A percentile compares a stretch with the other conserved stretches of the same genome.
phyloP scores from a whole-genome alignment of 2,888 invertebrate species.

The Micropterix aruncella region DNA sequence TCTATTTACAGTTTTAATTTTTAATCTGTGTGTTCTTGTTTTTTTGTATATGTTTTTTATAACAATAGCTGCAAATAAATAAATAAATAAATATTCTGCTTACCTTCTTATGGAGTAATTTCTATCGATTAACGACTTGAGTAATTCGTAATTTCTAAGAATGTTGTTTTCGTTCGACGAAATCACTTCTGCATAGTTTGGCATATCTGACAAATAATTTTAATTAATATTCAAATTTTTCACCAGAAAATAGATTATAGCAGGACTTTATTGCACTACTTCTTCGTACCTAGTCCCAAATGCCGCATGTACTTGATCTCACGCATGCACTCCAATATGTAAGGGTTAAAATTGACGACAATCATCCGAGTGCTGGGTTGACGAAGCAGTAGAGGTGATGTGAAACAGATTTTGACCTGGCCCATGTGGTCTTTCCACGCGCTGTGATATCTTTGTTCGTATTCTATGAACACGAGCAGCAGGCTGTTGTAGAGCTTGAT shows the following conservation, averaged over 20 bases:
- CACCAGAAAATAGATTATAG: too few relatives aligned
- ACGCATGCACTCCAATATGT: slow-evolving; percentile 55
- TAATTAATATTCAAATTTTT: neutral
- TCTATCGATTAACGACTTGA: slow-evolving; percentile 45
- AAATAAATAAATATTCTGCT: slow-evolving; percentile 5
- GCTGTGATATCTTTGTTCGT: slow-evolving; percentile 68
- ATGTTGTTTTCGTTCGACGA: slow-evolving; percentile 60
- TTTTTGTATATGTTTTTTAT: too few relatives aligned
- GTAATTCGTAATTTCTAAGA: slow-evolving; percentile 41
- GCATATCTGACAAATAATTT: slow-evolving; percentile 37
- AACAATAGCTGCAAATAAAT: too few relatives aligned
- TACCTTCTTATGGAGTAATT: slow-evolving; percentile 43
- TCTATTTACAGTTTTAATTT: too few relatives aligned
- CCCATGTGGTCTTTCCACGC: slow-evolving; percentile 68
- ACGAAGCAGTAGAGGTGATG: slow-evolving; percentile 54
- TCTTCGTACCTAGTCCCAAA: slow-evolving; percentile 45
- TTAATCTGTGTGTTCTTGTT: too few relatives aligned
- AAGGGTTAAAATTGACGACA: slow-evolving; percentile 58
- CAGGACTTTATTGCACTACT: too few relatives aligned
- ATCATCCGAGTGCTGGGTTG: slow-evolving; percentile 51
- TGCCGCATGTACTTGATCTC: slow-evolving; percentile 76
- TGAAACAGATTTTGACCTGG: slow-evolving; percentile 50
- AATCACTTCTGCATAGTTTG: slow-evolving; percentile 61
- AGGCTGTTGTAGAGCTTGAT: slow-evolving; percentile 69
- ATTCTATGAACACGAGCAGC: slow-evolving; percentile 66